Base-by-base conservation (phyloP, 2,888 invertebrate species). In the Clusia tigrina region DNA sequence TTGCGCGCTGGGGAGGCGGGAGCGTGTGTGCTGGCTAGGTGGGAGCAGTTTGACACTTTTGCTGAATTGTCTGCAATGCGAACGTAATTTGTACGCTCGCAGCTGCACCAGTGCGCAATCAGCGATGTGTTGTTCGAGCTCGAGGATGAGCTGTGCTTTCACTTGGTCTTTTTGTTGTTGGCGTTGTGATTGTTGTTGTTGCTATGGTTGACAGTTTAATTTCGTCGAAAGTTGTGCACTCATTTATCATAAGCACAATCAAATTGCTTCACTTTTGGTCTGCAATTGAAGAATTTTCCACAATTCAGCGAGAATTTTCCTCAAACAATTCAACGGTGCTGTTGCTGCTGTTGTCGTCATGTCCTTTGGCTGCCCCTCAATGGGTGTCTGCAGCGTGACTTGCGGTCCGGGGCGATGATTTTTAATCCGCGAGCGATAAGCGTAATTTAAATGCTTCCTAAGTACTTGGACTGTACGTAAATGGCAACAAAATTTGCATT, bases 191-290 rank as follows among this genome's bases (percentile, higher is more conserved):
- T 17, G 42, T 42, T n/a, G 15, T 32, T 42, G 42, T 17, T 42
- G 9, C 42, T 42, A 5, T 42, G 42, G 60, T 48, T 60, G 60
- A 60, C 60, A 60, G 60, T 54, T 60, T 26, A 60, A 60, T 54
- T 60, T 54, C 23, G 42, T 25, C 6, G 23, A 59, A 53, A 56
- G 22, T n/a, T n/a, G n/a, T n/a, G n/a, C n/a, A n/a, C n/a, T n/a
- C n/a, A n/a, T n/a, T n/a, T n/a, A n/a, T n/a, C n/a, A n/a, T n/a
- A n/a, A n/a, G n/a, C n/a, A n/a, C n/a, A n/a, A n/a, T n/a, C n/a
- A n/a, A n/a, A n/a, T n/a, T n/a, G n/a, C n/a, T n/a, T n/a, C n/a
- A n/a, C n/a, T n/a, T n/a, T n/a, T n/a, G n/a, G n/a, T n/a, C n/a
- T n/a, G 10, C 18, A 48, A 17, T 9, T 17, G n/a, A 42, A n/a